Evolutionary conservation across 2,888 invertebrate species (phyloP).

Genomic region (Hydrotaea cyrtoneurina): DNA sequence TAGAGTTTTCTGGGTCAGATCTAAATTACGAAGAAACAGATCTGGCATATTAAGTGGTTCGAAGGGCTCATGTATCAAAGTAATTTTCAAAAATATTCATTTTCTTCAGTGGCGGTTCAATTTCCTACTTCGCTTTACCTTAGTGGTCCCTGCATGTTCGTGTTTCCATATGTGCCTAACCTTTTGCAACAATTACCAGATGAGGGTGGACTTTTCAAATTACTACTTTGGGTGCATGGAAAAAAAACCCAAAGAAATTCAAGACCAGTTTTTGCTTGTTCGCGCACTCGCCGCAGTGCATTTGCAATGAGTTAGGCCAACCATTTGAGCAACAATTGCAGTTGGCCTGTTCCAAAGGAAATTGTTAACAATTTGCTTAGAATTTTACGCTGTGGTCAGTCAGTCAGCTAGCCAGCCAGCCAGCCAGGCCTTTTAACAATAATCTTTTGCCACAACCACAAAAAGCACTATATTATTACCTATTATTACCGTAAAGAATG

Average conservation of each 20-base stretch:
- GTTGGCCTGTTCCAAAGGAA: constrained; percentile 45
- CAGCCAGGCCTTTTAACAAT: constrained; percentile 53
- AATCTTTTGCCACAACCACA: constrained; percentile 62
- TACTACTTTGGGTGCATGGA: constrained; percentile 48
- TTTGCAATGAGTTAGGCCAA: constrained; percentile 13
- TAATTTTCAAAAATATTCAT: too few relatives aligned
- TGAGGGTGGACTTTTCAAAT: constrained; percentile 69
- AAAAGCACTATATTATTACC: constrained; percentile 60
- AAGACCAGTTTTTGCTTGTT: constrained; percentile 60
- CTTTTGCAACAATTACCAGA: constrained; percentile 55
- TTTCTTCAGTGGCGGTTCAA: too few relatives aligned
- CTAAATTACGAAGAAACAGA: too few relatives aligned
- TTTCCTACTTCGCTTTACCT: too few relatives aligned
- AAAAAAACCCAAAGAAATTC: constrained; percentile 6
- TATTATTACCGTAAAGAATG: constrained; percentile 65
- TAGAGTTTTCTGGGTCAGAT: background rate
- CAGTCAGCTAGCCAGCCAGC: constrained; percentile 35
- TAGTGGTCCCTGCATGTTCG: background rate
- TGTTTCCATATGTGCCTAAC: background rate
- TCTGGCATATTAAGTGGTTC: too few relatives aligned
- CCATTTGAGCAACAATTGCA: constrained; percentile 32
- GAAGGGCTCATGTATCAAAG: too few relatives aligned
- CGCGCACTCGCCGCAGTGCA: constrained; percentile 37
- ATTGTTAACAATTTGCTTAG: constrained; percentile 63
- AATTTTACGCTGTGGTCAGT: constrained; percentile 13